Percentiles rank a stretch among this genome's conserved stretches.
Conservation (phyloP, 2,888 invertebrate species). For the Drosophila cognata region DNA sequence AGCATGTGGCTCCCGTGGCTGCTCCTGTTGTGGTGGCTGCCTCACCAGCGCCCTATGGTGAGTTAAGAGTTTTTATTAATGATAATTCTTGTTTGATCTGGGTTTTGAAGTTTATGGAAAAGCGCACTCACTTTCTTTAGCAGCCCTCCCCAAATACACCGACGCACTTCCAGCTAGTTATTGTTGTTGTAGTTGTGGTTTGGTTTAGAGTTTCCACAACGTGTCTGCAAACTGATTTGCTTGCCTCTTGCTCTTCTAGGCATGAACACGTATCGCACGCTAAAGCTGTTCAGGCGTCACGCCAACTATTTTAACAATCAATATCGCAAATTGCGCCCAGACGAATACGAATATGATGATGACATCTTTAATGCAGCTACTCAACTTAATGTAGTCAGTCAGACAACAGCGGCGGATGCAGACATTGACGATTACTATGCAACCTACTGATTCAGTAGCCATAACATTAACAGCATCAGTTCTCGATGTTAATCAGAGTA, state of each 20-base stretch:
- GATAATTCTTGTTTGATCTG: constrained; percentile 22
- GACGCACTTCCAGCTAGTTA: constrained; percentile 39
- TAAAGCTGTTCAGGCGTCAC: constrained; percentile 83
- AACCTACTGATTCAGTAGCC: constrained; percentile 59
- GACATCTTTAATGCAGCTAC: constrained; percentile 34
- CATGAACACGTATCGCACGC: constrained; percentile 84
- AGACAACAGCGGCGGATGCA: constrained; percentile 32
- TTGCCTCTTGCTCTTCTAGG: constrained; percentile 72
- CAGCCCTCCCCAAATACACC: constrained; percentile 22
- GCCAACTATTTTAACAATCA: constrained; percentile 83
- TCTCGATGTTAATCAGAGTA: constrained; percentile 7
- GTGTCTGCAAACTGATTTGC: constrained; percentile 35
- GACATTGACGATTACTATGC: constrained; percentile 63
- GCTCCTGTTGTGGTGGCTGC: constrained; percentile 79
- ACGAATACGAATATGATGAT: constrained; percentile 64
- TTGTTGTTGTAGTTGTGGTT: constrained; percentile 28
- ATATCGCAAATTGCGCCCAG: constrained; percentile 82
- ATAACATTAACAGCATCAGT: constrained; percentile 16
- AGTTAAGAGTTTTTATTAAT: not conserved
- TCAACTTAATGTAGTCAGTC: constrained; percentile 24
- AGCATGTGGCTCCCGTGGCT: constrained; percentile 77
- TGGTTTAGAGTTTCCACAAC: constrained; percentile 10
- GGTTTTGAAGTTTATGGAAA: constrained; percentile 8
- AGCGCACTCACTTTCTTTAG: constrained; percentile 27
- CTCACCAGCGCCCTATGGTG: constrained; percentile 83